Evolutionary conservation across 2,113 vertebrate genomes (phyloP).

Genomic region (Balaeniceps rex): DNA sequence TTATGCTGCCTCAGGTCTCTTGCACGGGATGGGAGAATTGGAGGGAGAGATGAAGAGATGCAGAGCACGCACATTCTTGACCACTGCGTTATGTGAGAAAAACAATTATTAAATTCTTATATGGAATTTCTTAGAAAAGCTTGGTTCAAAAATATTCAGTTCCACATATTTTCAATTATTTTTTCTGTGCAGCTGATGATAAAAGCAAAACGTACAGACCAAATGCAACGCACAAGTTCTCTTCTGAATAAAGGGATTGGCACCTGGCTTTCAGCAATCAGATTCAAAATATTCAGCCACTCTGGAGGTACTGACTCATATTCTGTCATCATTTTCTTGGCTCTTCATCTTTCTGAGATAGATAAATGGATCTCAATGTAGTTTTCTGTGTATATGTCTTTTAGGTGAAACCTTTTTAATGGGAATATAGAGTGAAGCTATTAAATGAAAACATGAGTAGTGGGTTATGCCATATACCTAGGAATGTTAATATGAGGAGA

Average conservation of each 20-base stretch:
- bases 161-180: not conserved
- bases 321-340: not conserved
- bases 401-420: not conserved
- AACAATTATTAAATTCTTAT: not conserved
- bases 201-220: not conserved
- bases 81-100: not conserved
- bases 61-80: accelerated
- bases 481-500: not conserved
- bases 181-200: not conserved
- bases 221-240: not conserved
- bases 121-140: not conserved
- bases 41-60: not conserved
- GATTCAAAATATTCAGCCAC: not conserved
- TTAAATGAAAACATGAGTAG: not conserved
- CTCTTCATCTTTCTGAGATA: not conserved
- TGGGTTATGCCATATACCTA: not conserved
- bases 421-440: not conserved
- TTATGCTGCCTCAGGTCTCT: not conserved
- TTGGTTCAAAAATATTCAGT: not conserved
- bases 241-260: not conserved
- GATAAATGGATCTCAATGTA: not conserved
- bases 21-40: not conserved
- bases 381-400: not conserved
- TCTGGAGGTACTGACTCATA: not conserved
- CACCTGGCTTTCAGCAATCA: not conserved